phyloP scores from a whole-genome alignment of 2,113 vertebrate genomes.

The Boleophthalmus pectinirostris region DNA sequence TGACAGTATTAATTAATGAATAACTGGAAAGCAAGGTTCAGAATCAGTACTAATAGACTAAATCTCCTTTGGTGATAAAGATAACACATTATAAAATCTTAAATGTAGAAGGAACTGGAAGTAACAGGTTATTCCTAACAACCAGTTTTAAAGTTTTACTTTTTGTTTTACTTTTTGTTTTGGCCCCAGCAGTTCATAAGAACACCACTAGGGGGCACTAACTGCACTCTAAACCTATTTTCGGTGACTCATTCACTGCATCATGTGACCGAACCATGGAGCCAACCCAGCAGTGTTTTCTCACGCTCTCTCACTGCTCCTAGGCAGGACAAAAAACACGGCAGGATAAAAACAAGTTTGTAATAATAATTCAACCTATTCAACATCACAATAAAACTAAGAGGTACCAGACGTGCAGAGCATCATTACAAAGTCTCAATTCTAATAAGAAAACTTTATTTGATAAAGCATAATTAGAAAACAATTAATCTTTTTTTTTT shows the following conservation, averaged over 20 bases:
- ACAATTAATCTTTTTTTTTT: too few relatives aligned
- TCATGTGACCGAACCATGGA: slow-evolving; percentile 69
- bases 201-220: slow-evolving; percentile 54
- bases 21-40: too few relatives aligned
- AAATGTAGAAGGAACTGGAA: not conserved
- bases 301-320: slow-evolving; percentile 6
- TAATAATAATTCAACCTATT: not conserved
- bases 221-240: slow-evolving; percentile 23
- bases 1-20: too few relatives aligned
- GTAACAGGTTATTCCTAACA: too few relatives aligned
- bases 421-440: not conserved
- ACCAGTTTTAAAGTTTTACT: too few relatives aligned
- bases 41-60: too few relatives aligned
- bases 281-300: slow-evolving; percentile 45
- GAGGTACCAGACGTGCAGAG: not conserved
- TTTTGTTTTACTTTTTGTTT: not conserved
- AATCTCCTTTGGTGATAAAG: too few relatives aligned
- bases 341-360: not conserved
- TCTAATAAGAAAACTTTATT: not conserved
- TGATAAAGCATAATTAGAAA: too few relatives aligned
- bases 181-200: slow-evolving; percentile 19
- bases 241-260: slow-evolving; percentile 61
- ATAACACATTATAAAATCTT: too few relatives aligned
- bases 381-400: not conserved
- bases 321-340: not conserved